Percentiles rank a stretch among this genome's conserved stretches.
Conservation (phyloP, 2,113 vertebrate genomes). For the Orthonyx spaldingii region DNA sequence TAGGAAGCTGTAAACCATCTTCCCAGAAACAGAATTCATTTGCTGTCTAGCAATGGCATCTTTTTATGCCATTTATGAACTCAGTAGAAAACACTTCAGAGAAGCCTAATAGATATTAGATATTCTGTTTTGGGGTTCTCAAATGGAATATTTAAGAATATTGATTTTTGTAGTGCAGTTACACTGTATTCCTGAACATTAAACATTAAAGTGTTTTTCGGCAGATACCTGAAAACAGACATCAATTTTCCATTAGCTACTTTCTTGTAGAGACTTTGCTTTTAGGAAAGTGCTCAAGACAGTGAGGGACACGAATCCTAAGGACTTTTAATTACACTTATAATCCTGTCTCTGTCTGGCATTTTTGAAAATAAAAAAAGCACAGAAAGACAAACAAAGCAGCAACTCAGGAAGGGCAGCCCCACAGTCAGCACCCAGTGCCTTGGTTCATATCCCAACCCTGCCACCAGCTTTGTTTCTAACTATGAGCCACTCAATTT, state of each 20-base stretch:
- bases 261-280: background rate
- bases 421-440: background rate
- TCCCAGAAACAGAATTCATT: background rate
- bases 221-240: background rate
- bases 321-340: background rate
- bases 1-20: background rate
- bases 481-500: background rate
- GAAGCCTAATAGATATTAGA: background rate
- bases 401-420: background rate
- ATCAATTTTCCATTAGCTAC: background rate
- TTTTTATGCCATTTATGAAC: background rate
- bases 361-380: background rate
- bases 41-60: background rate
- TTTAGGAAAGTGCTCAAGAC: background rate
- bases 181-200: accelerated
- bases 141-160: background rate
- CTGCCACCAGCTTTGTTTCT: background rate
- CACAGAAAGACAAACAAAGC: background rate
- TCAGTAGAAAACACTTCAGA: background rate
- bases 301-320: background rate
- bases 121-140: background rate
- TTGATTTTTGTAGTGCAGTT: background rate
- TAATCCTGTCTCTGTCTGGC: background rate
- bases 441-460: background rate
- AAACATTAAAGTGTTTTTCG: background rate